These are phyloP conservation scores for Lipotes vexillifer DNA, from an alignment of 2,113 vertebrate genomes.

Conservation along the genomic window DNA sequence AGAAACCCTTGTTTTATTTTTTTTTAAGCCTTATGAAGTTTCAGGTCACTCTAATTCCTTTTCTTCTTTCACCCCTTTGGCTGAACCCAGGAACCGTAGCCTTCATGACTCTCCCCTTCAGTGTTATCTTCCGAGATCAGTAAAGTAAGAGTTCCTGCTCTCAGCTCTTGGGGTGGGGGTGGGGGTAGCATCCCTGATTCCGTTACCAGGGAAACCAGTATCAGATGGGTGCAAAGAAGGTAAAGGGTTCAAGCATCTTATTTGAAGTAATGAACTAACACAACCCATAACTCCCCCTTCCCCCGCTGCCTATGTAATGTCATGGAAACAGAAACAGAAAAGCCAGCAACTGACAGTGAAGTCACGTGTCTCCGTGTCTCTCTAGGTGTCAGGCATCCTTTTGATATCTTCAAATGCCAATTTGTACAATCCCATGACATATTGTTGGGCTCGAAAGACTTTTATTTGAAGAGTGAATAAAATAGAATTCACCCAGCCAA, in stretches of 20 bases:
- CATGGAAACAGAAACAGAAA: constrained; percentile 44
- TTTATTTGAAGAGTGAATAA: constrained; percentile 40
- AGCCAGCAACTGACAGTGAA: constrained; percentile 29
- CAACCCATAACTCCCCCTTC: not conserved
- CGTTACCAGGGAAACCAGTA: constrained; percentile 45
- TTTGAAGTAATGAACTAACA: constrained; percentile 50
- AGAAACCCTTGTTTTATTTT: not conserved
- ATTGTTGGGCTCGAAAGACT: constrained; percentile 20
- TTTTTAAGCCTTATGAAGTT: constrained; percentile 15
- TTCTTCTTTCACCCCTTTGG: not conserved
- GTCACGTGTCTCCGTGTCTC: not conserved
- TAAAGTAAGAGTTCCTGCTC: not conserved
- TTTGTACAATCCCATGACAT: constrained; percentile 47
- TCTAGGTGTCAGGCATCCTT: constrained; percentile 19
- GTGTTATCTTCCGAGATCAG: not conserved
- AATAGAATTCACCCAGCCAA: not conserved
- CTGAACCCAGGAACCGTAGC: not conserved
- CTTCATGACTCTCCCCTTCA: not conserved
- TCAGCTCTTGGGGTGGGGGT: not conserved
- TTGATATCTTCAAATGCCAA: constrained; percentile 54
- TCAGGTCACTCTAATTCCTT: not conserved
- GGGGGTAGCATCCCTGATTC: not conserved
- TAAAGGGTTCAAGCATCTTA: constrained; percentile 46
- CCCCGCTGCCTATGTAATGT: constrained; percentile 26
- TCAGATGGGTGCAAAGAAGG: constrained; percentile 53